Percentiles rank a stretch among this genome's conserved stretches.
phyloP scores from a whole-genome alignment of 2,888 invertebrate genomes.

The Anarsia innoxiella region DNA sequence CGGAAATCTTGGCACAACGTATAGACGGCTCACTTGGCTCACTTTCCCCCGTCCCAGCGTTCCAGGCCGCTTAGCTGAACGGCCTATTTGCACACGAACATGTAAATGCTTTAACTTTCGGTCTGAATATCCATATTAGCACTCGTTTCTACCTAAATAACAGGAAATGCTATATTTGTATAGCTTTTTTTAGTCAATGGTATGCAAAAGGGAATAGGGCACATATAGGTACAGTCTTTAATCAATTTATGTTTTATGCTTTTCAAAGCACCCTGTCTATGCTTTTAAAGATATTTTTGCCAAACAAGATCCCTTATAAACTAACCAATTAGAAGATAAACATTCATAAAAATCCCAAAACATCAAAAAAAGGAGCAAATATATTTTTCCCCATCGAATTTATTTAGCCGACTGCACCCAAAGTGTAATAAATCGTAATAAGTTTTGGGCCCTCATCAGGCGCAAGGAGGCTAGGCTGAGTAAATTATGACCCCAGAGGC shows the following conservation, averaged over 20 bases:
- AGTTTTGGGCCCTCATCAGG: conserved; percentile 6
- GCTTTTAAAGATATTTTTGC: too few species aligned
- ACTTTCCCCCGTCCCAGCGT: conserved; percentile 1
- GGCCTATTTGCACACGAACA: not conserved
- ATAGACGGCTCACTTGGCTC: conserved; percentile 6
- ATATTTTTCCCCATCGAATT: conserved; percentile 2
- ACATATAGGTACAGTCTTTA: too few species aligned
- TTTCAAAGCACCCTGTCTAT: too few species aligned
- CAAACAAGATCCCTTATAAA: too few species aligned
- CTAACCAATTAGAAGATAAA: too few species aligned
- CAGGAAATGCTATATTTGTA: not conserved
- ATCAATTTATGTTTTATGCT: too few species aligned
- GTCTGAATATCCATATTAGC: not conserved
- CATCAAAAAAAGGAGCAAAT: not conserved
- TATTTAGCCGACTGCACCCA: conserved; percentile 2
- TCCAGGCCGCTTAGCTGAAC: not conserved
- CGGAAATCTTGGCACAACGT: conserved; percentile 6
- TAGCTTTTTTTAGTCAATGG: too few species aligned
- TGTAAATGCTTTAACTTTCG: not conserved
- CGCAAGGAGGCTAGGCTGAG: conserved; percentile 3
- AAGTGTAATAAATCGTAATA: conserved; percentile 10
- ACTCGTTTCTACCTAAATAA: not conserved
- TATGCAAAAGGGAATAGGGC: too few species aligned
- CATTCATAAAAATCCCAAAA: too few species aligned
- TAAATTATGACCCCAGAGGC: conserved; percentile 10